Base-by-base conservation (phyloP, 2,888 invertebrate species). In the Antheraea yamamai region DNA sequence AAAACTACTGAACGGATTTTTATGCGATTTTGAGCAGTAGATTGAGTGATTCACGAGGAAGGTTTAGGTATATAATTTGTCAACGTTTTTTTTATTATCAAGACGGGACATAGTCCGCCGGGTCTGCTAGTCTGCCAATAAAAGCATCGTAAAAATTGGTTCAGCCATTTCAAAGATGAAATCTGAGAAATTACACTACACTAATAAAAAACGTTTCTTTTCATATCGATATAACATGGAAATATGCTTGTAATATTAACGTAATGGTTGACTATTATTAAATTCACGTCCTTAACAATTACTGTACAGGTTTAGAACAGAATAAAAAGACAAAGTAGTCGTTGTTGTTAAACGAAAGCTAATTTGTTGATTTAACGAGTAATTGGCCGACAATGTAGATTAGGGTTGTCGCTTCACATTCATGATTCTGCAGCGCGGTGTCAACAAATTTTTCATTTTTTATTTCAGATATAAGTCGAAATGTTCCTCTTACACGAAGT, bases 331-430 rank as follows among this genome's bases (percentile, higher is more conserved):
- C 85, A 82, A 81, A 64, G 66, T 23, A 51, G 26, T 47, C 58
- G 76, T 74, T 76, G 76, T 76, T 76, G 58, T 68, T 75, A 68
- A 73, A 64, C 72, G 71, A 74, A 76, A 74, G 72, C 74, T 76
- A 74, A 92, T 92, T 91, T 91, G 93, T 92, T 91, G 87, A 90
- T 89, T 88, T 89, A 88, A 86, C 86, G 84, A 83, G 88, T 91
- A 90, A 93, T 93, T 90, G 88, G 82, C 81, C 86, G 87, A 93
- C 92, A 90, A 87, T 90, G 93, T 92, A 85, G 77, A 75, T 71
- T 87, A 93, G 92, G 93, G 93, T 71, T 91, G 88, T 0, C 82
- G 74, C 72, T 14, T 10, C 10, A 73, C 58, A 64, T 64, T 30
- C 30, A 12, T 2, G 1, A 26, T 16, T 1, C 14, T 4, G 1